phyloP scores from a whole-genome alignment of 2,797 vertebrate species.

The Enteromius argenteus region DNA sequence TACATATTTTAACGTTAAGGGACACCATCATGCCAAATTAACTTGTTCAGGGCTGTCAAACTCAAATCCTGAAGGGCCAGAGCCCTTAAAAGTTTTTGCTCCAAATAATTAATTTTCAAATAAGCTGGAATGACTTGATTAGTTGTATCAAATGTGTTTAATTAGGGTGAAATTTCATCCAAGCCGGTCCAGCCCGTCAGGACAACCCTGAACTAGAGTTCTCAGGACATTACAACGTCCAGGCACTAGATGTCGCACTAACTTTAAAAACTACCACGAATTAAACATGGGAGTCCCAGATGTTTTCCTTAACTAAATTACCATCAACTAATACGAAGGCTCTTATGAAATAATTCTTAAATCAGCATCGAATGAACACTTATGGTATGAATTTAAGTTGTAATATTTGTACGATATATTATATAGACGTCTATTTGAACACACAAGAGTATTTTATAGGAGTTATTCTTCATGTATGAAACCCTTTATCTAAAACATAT shows the following conservation, averaged over 20 bases:
- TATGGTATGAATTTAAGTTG: not conserved
- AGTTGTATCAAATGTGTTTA: not conserved
- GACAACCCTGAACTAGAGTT: not conserved
- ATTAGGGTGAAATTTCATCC: not conserved
- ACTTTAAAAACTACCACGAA: not conserved
- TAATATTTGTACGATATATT: not conserved
- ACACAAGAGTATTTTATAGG: too few species aligned
- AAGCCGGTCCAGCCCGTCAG: too few species aligned
- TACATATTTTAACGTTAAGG: not conserved
- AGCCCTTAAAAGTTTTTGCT: not conserved
- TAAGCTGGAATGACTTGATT: not conserved
- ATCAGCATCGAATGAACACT: not conserved
- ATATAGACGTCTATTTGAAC: not conserved
- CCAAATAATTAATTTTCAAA: not conserved
- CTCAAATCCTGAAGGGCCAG: not conserved
- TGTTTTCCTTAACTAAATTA: not conserved
- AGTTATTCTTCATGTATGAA: not conserved
- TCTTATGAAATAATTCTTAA: not conserved
- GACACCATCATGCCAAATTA: not conserved
- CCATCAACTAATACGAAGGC: not conserved
- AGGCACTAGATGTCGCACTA: constrained; percentile 31
- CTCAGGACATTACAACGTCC: not conserved
- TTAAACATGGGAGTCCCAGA: not conserved
- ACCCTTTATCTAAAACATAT: not conserved
- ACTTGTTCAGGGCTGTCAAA: not conserved